Conservation (phyloP, 2,797 vertebrate genomes). For the Tadarida brasiliensis region DNA sequence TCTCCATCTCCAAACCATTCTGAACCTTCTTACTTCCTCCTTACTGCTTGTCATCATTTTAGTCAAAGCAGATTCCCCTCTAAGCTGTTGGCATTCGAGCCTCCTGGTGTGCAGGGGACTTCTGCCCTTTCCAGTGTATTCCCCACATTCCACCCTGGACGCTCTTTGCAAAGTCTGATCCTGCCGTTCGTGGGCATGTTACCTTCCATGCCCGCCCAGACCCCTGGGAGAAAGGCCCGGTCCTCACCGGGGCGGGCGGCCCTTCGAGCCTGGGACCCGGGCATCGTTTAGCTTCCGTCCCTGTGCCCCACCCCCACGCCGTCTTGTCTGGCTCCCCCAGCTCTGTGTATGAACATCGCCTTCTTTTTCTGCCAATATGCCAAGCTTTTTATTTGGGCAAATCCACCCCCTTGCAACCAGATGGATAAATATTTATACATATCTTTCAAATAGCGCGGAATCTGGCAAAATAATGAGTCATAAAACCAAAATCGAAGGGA, state of each 20-base stretch:
- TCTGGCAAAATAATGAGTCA: neutral
- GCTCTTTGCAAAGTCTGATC: neutral
- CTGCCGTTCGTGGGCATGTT: rapidly evolving
- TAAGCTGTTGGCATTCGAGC: no score
- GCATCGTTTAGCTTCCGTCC: rapidly evolving
- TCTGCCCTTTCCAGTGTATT: neutral
- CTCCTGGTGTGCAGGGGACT: rapidly evolving
- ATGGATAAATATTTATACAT: neutral
- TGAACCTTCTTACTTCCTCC: rapidly evolving
- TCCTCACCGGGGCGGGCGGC: no score
- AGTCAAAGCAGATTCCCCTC: neutral
- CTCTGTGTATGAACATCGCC: neutral
- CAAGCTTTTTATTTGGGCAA: neutral
- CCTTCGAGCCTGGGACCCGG: rapidly evolving
- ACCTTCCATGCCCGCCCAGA: no score
- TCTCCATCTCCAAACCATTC: neutral
- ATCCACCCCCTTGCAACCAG: neutral
- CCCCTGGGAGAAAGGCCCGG: neutral
- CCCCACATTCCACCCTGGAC: no score
- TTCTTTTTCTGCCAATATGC: neutral
- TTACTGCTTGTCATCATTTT: rapidly evolving
- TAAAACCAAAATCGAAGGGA: neutral
- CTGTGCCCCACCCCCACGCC: rapidly evolving
- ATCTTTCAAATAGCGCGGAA: neutral
- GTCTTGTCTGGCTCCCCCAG: rapidly evolving